phyloP scores from a whole-genome alignment of 2,113 vertebrate species.

The Theropithecus gelada region DNA sequence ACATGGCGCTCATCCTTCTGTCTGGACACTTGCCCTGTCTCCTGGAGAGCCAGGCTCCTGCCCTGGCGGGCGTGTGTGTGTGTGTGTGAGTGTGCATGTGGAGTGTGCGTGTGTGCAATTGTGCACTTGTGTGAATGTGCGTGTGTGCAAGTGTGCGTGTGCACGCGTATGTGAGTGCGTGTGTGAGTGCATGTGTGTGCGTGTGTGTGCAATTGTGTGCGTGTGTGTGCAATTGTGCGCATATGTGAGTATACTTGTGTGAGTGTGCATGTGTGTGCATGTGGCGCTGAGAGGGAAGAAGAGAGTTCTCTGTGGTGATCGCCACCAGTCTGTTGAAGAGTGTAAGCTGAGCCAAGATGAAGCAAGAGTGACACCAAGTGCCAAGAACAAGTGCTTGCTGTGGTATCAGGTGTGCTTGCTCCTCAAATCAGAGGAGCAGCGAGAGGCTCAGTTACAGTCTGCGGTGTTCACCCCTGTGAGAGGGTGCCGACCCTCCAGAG shows the following conservation, averaged over 20 bases:
- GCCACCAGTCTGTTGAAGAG: background rate
- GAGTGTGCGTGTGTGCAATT: rapidly evolving
- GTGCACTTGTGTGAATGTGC: rapidly evolving
- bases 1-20: background rate
- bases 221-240: rapidly evolving
- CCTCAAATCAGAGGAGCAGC: background rate
- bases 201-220: rapidly evolving
- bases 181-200: too few relatives aligned
- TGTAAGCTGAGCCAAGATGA: background rate
- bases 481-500: background rate
- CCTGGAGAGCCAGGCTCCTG: background rate
- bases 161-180: rapidly evolving
- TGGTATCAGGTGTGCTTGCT: background rate
- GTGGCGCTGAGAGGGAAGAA: rapidly evolving
- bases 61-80: background rate
- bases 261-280: rapidly evolving
- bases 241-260: rapidly evolving
- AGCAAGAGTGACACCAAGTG: background rate
- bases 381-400: background rate
- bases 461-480: rapidly evolving
- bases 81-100: rapidly evolving
- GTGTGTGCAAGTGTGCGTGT: rapidly evolving
- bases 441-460: background rate
- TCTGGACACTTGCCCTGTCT: background rate
- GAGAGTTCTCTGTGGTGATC: background rate